Base-by-base conservation (phyloP, 2,113 vertebrate genomes). In the Neogobius melanostomus region DNA sequence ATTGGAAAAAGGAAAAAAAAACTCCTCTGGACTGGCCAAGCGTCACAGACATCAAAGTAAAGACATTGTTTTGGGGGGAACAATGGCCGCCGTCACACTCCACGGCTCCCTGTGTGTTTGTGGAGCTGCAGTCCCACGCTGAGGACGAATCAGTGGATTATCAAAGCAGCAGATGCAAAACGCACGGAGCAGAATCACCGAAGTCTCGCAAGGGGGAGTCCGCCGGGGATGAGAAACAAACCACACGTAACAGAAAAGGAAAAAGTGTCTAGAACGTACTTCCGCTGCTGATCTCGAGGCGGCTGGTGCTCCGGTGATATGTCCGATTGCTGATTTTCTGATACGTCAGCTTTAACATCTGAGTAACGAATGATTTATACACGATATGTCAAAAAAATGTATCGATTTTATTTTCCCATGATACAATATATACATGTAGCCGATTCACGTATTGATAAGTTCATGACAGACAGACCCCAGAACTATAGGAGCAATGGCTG, bases 71-170 rank as follows among this genome's bases (percentile, higher is more conserved):
- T 95, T 36, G 93, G 72, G 89, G 90, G 92, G 93, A 95, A 97
- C 95, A 98, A 97, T 95, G 94, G 89, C 84, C 84, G 5, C 89
- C 82, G 92, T 95, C 95, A 95, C 94, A 94, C 93, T 94, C 93
- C 90, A 92, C 93, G 91, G 92, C 94, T 94, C 93, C 74, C 91
- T 93, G 91, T 94, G 90, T 93, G 86, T 89, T 88, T 85, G 84
- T 89, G 45, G 87, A 91, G 91, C 91, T 57, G 79, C 90, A 91
- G 92, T 93, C 93, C 90, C 84, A 82, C 84, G 87, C 90, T 92
- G 94, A 91, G 80, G 69, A 46, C 17, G 79, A 92, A 91, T 92
- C 92, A 90, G 89, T 90, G 90, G 91, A 90, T 93, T 92, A 94
- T 90, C 88, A 89, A 89, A 83, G 70, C 71, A 65, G 82, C 88